phyloP scores from a whole-genome alignment of 2,888 invertebrate species.

The Nephrotoma flavescens region DNA sequence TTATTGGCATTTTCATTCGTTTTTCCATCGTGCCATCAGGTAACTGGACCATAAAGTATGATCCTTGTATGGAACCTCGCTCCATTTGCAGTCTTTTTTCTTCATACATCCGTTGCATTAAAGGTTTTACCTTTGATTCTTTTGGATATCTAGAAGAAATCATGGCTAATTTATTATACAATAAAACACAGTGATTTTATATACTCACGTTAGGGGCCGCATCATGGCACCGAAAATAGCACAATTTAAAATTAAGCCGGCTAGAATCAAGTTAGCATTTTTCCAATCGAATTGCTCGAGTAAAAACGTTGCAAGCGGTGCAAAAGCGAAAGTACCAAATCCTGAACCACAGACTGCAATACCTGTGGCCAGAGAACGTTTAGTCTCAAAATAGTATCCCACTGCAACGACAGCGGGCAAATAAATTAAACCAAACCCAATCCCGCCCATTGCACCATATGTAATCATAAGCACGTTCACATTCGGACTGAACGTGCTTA shows the following conservation, averaged over 20 bases:
- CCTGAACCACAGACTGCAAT: conserved; percentile 95
- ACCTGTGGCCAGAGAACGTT: conserved; percentile 84
- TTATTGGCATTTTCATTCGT: conserved; percentile 76
- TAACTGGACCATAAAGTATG: conserved; percentile 73
- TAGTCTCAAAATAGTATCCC: conserved; percentile 94
- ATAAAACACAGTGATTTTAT: not conserved
- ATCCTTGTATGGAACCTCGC: conserved; percentile 74
- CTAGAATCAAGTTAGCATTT: conserved; percentile 76
- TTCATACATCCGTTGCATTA: conserved; percentile 84
- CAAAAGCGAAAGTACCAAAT: conserved; percentile 88
- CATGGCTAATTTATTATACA: not conserved
- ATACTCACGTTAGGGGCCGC: conserved; percentile 25
- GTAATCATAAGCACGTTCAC: conserved; percentile 82
- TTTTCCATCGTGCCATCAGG: conserved; percentile 86
- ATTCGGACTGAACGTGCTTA: conserved; percentile 74
- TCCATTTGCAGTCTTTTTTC: conserved; percentile 85
- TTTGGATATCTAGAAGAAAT: conserved; percentile 24
- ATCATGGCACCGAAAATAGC: conserved; percentile 60
- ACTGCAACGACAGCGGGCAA: conserved; percentile 94
- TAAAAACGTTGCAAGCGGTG: conserved; percentile 72
- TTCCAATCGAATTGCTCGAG: conserved; percentile 74
- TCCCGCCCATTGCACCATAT: conserved; percentile 88
- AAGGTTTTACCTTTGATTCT: conserved; percentile 45
- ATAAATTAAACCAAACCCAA: conserved; percentile 87
- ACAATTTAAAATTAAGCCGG: conserved; percentile 85